Evolutionary conservation across 2,797 vertebrate genomes (phyloP), one percentile per base, ranked within the genome.

Genomic region (Typhlichthys eigenmanni): DNA sequence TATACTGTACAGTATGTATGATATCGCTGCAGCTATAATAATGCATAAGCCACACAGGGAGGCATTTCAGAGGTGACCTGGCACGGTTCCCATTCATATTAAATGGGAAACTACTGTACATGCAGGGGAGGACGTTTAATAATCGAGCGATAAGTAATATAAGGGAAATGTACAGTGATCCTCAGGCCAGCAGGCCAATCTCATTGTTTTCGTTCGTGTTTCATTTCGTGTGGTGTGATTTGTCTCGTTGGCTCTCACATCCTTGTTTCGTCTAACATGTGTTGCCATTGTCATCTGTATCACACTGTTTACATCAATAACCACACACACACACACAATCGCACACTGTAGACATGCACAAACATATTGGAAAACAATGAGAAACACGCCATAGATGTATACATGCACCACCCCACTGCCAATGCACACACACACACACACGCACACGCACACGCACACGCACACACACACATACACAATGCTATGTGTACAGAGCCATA

Each of bases 141-240:
- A 74, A 66, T 62, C 60, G 80, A 90, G 90, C 88, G 88, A 88
- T 90, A 89, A 85, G 78, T 81, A 84, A 91, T 88, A 87, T 83
- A 81, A 68, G 65, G 54, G 81, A 75, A 86, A 83, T 88, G 87
- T 86, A 84, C 62, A 51, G 52, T 72, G 72, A 82, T 83, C 61
- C 58, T 67, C 79, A 64, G 71, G 55, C n/a, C 12, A 3, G 69
- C 47, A 57, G 65, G 69, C 74, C 58, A 60, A 66, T 12, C 49
- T 49, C 55, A 50, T 53, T 19, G 47, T 14, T 50, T 47, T 64
- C 48, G 38, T 12, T 14, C 43, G 19, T 14, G 9, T 49, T 29
- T 32, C 2, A n/a, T 19, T 43, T 55, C 46, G 2, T 62, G 34
- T 11, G 13, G 11, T 13, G 9, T 17, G 12, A 52, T 55, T 17